Evolutionary conservation across 53 echinoderm and acorn worm species (phyloP).

Genomic region (Antedon mediterranea): DNA sequence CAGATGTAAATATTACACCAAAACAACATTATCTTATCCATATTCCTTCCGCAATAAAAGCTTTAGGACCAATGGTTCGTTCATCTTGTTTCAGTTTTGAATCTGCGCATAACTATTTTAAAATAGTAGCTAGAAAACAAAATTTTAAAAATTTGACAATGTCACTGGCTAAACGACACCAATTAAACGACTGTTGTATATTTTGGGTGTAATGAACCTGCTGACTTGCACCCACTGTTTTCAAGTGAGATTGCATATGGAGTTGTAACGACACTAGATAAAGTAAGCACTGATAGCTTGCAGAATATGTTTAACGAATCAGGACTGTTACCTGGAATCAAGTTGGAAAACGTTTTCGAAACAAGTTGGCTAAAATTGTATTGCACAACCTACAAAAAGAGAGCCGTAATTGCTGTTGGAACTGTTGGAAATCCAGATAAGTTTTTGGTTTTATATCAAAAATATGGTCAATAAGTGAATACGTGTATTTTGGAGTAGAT

Average conservation of each 20-base stretch:
- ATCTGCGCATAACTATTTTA: conserved; percentile 14
- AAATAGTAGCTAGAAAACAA: conserved; percentile 7
- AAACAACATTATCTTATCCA: conserved; percentile 24
- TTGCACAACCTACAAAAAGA: conserved; percentile 5
- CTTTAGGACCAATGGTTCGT: conserved; percentile 11
- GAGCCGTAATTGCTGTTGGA: conserved; percentile 5
- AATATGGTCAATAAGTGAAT: conserved; percentile 2
- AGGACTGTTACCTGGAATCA: not conserved
- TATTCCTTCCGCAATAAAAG: conserved; percentile 7
- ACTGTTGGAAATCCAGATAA: conserved; percentile 2
- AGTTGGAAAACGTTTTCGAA: not conserved
- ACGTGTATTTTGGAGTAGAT: conserved; percentile 11
- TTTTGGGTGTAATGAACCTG: no score
- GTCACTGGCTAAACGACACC: conserved; percentile 6
- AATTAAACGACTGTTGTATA: conserved; percentile 1
- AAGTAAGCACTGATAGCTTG: not conserved
- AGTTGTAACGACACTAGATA: not conserved
- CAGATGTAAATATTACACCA: conserved; percentile 8
- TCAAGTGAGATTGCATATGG: not conserved
- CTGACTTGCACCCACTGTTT: conserved; percentile 5
- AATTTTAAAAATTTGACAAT: conserved; percentile 17
- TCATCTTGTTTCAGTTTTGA: conserved; percentile 21
- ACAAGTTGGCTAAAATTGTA: not conserved
- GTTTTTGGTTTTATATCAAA: not conserved
- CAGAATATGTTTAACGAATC: not conserved